Evolutionary conservation across 2,113 vertebrate species (phyloP).

Genomic region (Paracanthobrama guichenoti): DNA sequence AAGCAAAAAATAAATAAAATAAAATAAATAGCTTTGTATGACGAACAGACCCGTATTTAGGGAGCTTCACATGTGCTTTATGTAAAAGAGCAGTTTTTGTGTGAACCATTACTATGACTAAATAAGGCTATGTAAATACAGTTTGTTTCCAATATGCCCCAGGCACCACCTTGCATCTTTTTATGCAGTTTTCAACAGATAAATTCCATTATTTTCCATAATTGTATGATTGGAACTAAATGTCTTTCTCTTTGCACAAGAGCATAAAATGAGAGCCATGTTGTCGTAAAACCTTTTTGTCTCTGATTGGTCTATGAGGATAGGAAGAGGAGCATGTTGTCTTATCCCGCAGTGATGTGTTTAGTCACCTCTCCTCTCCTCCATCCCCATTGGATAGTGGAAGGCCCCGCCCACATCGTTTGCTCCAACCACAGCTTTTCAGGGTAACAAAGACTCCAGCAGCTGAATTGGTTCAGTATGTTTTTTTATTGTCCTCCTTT

Average conservation of each 20-base stretch:
- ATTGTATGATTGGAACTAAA: background rate
- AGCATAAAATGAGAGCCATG: background rate
- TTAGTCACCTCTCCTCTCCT: constrained; percentile 52
- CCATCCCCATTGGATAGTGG: constrained; percentile 41
- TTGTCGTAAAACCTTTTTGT: background rate
- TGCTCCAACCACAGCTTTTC: constrained; percentile 56
- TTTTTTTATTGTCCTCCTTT: background rate
- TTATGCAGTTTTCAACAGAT: background rate
- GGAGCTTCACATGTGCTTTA: background rate
- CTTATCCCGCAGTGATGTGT: constrained; percentile 51
- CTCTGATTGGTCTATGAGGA: background rate
- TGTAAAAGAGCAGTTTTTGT: background rate
- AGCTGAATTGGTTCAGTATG: constrained; percentile 51
- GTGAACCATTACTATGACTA: background rate
- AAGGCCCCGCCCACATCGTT: constrained; percentile 45
- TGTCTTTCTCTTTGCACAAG: background rate
- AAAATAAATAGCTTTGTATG: background rate
- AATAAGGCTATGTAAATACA: background rate
- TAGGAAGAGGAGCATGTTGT: constrained; percentile 57
- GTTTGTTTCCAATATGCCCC: background rate
- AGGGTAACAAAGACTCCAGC: constrained; percentile 51
- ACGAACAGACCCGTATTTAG: background rate
- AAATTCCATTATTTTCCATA: background rate
- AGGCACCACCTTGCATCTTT: background rate
- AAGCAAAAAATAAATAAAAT: background rate